A percentile compares a stretch with the other conserved stretches of the same genome.
Conservation (phyloP, 2,797 vertebrate species). For the Mionectes olivaceus region DNA sequence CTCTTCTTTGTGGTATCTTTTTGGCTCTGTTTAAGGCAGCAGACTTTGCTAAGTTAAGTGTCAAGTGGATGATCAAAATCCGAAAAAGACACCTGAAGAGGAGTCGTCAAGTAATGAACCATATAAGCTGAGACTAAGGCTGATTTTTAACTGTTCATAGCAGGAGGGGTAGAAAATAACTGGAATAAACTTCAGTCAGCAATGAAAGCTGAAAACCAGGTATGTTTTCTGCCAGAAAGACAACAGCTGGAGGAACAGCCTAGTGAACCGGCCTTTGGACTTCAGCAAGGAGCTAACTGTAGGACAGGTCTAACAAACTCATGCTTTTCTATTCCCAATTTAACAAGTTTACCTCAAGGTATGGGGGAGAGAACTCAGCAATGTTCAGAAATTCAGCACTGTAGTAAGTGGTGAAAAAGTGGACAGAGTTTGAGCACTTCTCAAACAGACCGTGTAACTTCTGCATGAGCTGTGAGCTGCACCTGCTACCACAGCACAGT, state of each 20-base stretch:
- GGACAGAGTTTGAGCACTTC: background rate
- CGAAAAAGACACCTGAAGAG: slow-evolving; percentile 88
- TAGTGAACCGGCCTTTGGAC: background rate
- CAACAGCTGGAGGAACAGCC: background rate
- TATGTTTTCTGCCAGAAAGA: slow-evolving; percentile 8
- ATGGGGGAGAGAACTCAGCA: background rate
- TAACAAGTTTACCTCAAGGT: slow-evolving; percentile 17
- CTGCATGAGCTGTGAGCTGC: background rate
- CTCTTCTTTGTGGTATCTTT: slow-evolving; percentile 95
- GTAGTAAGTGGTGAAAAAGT: background rate
- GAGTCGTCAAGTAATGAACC: slow-evolving; percentile 84
- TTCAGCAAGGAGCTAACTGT: slow-evolving; percentile 12
- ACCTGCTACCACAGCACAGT: fast-evolving
- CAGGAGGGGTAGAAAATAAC: background rate
- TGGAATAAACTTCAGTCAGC: background rate
- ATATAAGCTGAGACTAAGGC: slow-evolving; percentile 79
- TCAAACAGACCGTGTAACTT: background rate
- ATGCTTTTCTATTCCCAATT: background rate
- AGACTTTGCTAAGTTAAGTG: slow-evolving; percentile 92
- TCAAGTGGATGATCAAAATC: slow-evolving; percentile 96
- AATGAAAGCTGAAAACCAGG: background rate
- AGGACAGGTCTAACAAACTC: slow-evolving; percentile 32
- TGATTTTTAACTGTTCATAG: background rate
- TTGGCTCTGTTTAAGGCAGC: slow-evolving; percentile 97
- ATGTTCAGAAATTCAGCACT: background rate